Evolutionary conservation across 2,113 vertebrate genomes (phyloP).

Genomic region (Okapia johnstoni): DNA sequence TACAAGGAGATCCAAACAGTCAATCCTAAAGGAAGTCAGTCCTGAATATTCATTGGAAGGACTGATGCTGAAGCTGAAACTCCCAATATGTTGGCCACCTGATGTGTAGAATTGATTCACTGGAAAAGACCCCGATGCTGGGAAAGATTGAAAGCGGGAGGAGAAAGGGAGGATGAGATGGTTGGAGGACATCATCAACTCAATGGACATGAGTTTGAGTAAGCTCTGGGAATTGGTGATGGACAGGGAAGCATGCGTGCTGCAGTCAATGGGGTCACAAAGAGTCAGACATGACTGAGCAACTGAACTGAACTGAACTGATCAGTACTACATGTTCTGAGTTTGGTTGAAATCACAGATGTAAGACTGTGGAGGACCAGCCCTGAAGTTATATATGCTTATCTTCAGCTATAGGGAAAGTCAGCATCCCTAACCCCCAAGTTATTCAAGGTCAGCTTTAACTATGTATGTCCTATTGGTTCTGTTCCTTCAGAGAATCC

Average conservation of each 20-base stretch:
- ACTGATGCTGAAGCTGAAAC: background rate
- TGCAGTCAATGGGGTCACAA: background rate
- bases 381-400: background rate
- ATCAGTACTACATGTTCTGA: background rate
- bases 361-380: background rate
- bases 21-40: background rate
- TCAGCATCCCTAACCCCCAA: background rate
- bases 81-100: background rate
- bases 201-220: background rate
- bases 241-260: background rate
- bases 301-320: background rate
- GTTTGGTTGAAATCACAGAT: background rate
- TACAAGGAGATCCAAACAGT: background rate
- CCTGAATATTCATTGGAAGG: background rate
- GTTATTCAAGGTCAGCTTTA: background rate
- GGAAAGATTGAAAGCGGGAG: background rate
- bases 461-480: background rate
- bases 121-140: background rate
- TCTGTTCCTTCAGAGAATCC: background rate
- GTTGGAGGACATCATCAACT: background rate
- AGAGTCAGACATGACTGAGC: background rate
- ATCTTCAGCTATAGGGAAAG: background rate
- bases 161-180: background rate
- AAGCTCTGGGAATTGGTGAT: background rate
- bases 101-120: background rate